These are phyloP conservation scores for Xestobium rufovillosum DNA, from an alignment of 2,888 invertebrate species.

Conservation along the genomic window DNA sequence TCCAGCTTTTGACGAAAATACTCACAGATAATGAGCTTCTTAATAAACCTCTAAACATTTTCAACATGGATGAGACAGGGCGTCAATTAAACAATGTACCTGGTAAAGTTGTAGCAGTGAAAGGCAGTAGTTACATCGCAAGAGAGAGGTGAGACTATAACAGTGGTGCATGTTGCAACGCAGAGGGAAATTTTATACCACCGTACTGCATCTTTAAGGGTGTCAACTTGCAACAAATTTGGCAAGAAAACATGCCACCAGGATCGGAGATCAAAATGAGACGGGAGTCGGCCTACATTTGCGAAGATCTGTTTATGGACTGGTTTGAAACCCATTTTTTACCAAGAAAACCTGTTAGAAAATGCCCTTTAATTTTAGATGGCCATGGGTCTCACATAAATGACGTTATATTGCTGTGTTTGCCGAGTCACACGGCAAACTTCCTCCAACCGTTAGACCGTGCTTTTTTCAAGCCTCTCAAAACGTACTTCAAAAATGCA, in stretches of 20 bases:
- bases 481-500: constrained; percentile 12
- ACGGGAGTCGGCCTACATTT: constrained; percentile 12
- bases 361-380: constrained; percentile 4
- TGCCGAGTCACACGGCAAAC: constrained; percentile 10
- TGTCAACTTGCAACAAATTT: constrained; percentile 11
- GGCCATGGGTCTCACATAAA: too few relatives aligned
- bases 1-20: too few relatives aligned
- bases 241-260: constrained; percentile 12
- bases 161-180: too few relatives aligned
- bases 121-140: too few relatives aligned
- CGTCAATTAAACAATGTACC: too few relatives aligned
- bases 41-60: too few relatives aligned
- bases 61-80: too few relatives aligned
- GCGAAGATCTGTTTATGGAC: too few relatives aligned
- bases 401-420: constrained; percentile 10
- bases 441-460: constrained; percentile 13
- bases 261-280: constrained; percentile 12
- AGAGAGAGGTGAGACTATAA: too few relatives aligned
- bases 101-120: too few relatives aligned
- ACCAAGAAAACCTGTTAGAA: constrained; percentile 8
- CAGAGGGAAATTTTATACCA: constrained; percentile 11
- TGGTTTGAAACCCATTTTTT: constrained; percentile 8
- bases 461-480: constrained; percentile 7
- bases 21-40: too few relatives aligned
- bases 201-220: constrained; percentile 12